Base-by-base conservation (phyloP, 2,113 vertebrate species). In the Gymnorhina tibicen region DNA sequence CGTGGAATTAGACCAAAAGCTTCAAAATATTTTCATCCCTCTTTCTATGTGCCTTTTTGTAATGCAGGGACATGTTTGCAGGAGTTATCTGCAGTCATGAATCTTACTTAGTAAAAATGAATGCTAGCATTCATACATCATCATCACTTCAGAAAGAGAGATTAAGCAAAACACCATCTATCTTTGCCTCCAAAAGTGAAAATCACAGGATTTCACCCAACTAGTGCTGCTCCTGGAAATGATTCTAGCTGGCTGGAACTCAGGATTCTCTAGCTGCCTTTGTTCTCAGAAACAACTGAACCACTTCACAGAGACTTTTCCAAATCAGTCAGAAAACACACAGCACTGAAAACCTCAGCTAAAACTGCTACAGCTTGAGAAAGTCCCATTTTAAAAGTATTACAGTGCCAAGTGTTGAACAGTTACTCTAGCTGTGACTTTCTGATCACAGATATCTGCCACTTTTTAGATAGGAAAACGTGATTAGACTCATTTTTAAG, bases 41-140 rank as follows among this genome's bases (percentile, higher is more conserved):
- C n/a, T 41, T 76, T 89, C 90, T 50, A 20, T 78, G n/a, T 66
- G 78, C 14, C 52, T 85, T 94, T 87, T 93, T 91, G 39, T 63
- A 68, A 94, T 53, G 86, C 78, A 76, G 67, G 67, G 55, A 41
- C 32, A 19, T 53, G 82, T 85, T 90, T 88, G 78, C 63, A 83
- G 59, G 63, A 95, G 76, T 86, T 95, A 88, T 84, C 92, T 93
- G 46, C 86, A 81, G 55, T 81, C 80, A 88, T 70, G 59, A 93
- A 96, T 93, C 94, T 95, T 73, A 78, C 66, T 93, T 70, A 77
- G 88, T 55, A 91, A 95, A 96, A 91, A 87, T 95, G 92, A 97
- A 95, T 77, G 52, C 86, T 86, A 70, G 72, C 83, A 92, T 87
- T 96, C 82, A 91, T 93, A 80, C n/a, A 94, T 87, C 92, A 82